Conservation (phyloP, 1,140 invertebrate species). For the Sitodiplosis mosellana region DNA sequence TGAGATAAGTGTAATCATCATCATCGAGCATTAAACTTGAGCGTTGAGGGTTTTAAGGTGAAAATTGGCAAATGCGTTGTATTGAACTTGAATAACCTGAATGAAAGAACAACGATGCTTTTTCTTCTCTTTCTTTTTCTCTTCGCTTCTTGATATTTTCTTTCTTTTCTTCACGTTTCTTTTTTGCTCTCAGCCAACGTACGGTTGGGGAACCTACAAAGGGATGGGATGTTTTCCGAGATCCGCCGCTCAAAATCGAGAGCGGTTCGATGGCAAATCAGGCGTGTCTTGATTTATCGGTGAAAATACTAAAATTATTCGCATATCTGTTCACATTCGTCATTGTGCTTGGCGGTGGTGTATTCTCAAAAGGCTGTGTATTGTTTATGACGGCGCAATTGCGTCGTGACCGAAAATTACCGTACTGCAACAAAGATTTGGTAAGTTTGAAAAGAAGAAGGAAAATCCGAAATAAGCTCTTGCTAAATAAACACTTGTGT, state of each 20-base stretch:
- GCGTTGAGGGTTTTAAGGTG: too few relatives aligned
- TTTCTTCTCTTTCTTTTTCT: background rate
- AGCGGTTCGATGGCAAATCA: slow-evolving; percentile 76
- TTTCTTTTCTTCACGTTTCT: background rate
- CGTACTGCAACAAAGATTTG: slow-evolving; percentile 68
- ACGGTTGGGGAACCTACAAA: slow-evolving; percentile 75
- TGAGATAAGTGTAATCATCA: too few relatives aligned
- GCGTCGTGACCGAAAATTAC: slow-evolving; percentile 46
- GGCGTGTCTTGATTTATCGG: slow-evolving; percentile 65
- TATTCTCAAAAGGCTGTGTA: slow-evolving; percentile 68
- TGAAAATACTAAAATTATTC: slow-evolving; percentile 68
- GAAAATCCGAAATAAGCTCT: background rate
- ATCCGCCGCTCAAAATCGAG: slow-evolving; percentile 71
- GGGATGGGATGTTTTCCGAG: slow-evolving; percentile 90
- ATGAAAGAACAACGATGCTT: slow-evolving; percentile 1
- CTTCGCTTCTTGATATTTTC: slow-evolving; percentile 1
- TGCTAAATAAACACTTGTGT: too few relatives aligned
- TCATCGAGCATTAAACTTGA: too few relatives aligned
- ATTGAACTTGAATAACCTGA: too few relatives aligned
- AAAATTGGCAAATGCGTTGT: too few relatives aligned
- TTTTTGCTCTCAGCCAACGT: slow-evolving; percentile 41
- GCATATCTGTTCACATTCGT: slow-evolving; percentile 71
- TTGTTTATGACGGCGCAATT: slow-evolving; percentile 85
- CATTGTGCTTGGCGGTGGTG: slow-evolving; percentile 62
- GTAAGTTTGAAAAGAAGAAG: too few relatives aligned